A percentile compares a stretch with the other conserved stretches of the same genome.
Evolutionary conservation across 1,140 invertebrate genomes (phyloP).

Genomic region (Hylyphantes graminicola): DNA sequence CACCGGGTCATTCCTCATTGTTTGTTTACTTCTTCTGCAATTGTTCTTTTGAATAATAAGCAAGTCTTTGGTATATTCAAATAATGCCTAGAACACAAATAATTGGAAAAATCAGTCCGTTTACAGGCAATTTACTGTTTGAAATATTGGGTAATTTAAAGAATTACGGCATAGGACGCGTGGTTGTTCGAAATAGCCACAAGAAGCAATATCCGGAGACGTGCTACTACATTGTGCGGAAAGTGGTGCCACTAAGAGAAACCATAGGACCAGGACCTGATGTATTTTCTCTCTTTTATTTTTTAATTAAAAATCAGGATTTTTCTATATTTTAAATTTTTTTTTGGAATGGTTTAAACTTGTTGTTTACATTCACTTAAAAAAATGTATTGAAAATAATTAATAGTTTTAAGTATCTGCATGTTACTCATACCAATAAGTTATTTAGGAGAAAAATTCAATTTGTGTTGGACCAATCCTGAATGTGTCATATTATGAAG

Average conservation of each 20-base stretch:
- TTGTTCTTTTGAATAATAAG: too few species aligned
- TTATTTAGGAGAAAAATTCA: too few species aligned
- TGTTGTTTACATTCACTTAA: neutral
- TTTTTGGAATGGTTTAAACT: neutral
- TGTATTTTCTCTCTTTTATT: constrained; percentile 13
- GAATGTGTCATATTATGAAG: too few species aligned
- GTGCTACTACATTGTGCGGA: constrained; percentile 36
- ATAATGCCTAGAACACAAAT: neutral
- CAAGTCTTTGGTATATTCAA: too few species aligned
- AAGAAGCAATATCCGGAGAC: constrained; percentile 32
- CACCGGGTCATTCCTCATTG: too few species aligned
- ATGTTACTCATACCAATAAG: too few species aligned
- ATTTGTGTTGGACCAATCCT: too few species aligned
- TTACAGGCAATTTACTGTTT: constrained; percentile 51
- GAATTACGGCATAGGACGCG: constrained; percentile 48
- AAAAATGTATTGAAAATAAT: neutral
- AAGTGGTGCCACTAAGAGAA: constrained; percentile 46
- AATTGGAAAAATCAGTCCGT: constrained; percentile 43
- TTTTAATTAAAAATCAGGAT: neutral
- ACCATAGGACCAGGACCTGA: constrained; percentile 30
- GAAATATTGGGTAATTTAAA: constrained; percentile 52
- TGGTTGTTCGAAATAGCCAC: constrained; percentile 36
- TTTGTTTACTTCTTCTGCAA: too few species aligned
- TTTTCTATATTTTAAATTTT: neutral
- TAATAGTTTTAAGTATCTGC: too few species aligned